phyloP scores from a whole-genome alignment of 1,140 invertebrate genomes.

The Thalassaphorura encarpata region DNA sequence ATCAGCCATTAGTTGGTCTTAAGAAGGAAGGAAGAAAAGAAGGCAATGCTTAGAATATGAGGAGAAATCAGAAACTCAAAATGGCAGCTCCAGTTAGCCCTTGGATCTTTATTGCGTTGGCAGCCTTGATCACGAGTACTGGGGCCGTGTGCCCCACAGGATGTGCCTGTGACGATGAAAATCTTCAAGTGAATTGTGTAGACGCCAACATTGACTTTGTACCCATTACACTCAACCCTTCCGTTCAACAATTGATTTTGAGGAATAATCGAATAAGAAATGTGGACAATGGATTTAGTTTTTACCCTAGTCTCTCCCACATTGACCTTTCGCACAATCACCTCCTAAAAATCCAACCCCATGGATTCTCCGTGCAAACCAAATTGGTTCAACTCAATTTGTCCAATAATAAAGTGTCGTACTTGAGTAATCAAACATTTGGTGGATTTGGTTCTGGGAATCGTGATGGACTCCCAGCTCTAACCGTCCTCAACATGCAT shows the following conservation, averaged over 20 bases:
- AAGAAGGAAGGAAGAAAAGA: too few relatives aligned
- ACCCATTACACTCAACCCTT: slow-evolving; percentile 81
- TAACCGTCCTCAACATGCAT: slow-evolving; percentile 67
- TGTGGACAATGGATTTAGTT: slow-evolving; percentile 73
- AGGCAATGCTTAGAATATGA: too few relatives aligned
- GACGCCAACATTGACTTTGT: slow-evolving; percentile 74
- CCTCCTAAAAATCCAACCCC: slow-evolving; percentile 61
- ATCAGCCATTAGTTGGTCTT: too few relatives aligned
- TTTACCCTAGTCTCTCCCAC: slow-evolving; percentile 70
- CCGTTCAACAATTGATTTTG: slow-evolving; percentile 68
- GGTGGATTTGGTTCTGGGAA: slow-evolving; percentile 43
- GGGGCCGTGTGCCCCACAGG: slow-evolving; percentile 61
- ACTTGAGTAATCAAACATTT: slow-evolving; percentile 62
- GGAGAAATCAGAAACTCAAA: too few relatives aligned
- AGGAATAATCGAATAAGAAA: slow-evolving; percentile 76
- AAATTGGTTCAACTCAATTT: slow-evolving; percentile 71
- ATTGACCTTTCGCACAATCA: slow-evolving; percentile 75
- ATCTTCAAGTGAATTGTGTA: slow-evolving; percentile 72
- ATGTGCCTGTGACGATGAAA: slow-evolving; percentile 78
- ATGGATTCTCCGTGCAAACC: slow-evolving; percentile 65
- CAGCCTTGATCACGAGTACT: slow-evolving; percentile 33
- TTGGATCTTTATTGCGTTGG: slow-evolving; percentile 10
- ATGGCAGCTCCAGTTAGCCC: too few relatives aligned
- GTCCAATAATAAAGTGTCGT: slow-evolving; percentile 72
- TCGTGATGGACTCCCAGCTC: slow-evolving; percentile 45